Base-by-base conservation (phyloP, 2,113 vertebrate genomes). In the Corythoichthys haematopterus region DNA sequence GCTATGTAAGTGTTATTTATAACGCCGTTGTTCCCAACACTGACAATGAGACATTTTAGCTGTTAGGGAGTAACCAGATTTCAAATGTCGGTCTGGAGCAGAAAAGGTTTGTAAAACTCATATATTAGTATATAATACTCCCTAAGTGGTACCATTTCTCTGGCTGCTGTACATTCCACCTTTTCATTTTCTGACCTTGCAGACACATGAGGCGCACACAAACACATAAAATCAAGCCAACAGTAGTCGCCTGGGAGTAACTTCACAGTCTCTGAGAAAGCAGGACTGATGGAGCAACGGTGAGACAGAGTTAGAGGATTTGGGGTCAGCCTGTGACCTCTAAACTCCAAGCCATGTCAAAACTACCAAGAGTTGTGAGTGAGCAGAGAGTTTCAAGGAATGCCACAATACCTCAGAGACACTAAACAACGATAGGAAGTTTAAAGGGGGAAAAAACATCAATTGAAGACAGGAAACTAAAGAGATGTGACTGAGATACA, bases 351-450 rank as follows among this genome's bases (percentile, higher is more conserved):
- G 60, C 60, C 55, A 69, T 35, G 66, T 74, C 74, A 60, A 51
- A 46, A 53, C 50, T 51, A 60, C 20, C 36, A 2, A 66, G 68
- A 53, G 56, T 63, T 16, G 33, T 53, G 45, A 40, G 43, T 62
- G 60, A 58, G 45, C 52, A 50, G 64, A 70, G 66, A 69, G 66
- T 12, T 64, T 40, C 20, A 28, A 47, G 20, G 68, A 82, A 70
- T 75, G 53, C 71, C 55, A 3, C 43, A 71, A 84, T 78, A 59
- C 66, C 66, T 77, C 68, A 15, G 77, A 82, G 65, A 79, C 64
- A 73, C 73, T 65, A 70, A 82, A 70, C 68, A 75, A 64, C 2
- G 35, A 37, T 51, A 58, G 64, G 71, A 77, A 59, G 65, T 69
- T 58, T 37, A 16, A 14, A 65, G 48, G 52, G 66, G 56, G n/a